These are phyloP conservation scores for Podarcis lilfordi DNA, from an alignment of 2,797 vertebrate genomes.

Conservation along the genomic window DNA sequence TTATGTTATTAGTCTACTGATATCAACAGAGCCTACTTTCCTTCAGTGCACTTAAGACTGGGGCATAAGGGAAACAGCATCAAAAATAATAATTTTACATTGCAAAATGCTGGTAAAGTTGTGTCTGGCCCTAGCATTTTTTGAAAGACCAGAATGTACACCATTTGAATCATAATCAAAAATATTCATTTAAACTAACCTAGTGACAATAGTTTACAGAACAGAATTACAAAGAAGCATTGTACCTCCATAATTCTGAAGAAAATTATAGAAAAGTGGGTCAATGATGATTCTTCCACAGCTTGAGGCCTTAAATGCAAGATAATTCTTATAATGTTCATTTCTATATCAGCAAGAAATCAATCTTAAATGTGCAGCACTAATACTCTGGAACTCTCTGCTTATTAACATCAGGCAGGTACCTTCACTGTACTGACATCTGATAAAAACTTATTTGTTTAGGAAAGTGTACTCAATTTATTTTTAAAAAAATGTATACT, in stretches of 20 bases:
- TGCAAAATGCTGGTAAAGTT: not conserved
- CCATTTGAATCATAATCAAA: not conserved
- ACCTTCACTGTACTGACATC: no score
- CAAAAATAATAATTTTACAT: not conserved
- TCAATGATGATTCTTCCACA: not conserved
- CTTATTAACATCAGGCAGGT: no score
- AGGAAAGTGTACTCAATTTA: no score
- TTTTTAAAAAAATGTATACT: no score
- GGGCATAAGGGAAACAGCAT: not conserved
- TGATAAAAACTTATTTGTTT: no score
- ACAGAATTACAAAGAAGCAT: not conserved
- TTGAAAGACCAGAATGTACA: not conserved
- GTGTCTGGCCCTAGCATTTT: not conserved
- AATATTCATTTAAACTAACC: not conserved
- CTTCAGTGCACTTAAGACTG: not conserved
- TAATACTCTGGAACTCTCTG: no score
- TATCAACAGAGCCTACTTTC: not conserved
- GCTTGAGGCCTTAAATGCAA: not conserved
- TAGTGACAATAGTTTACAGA: not conserved
- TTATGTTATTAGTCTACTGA: not conserved
- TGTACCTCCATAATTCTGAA: not conserved
- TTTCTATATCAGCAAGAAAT: no score
- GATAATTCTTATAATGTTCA: not conserved
- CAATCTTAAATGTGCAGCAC: no score
- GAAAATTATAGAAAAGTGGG: not conserved